A percentile compares a stretch with the other conserved stretches of the same genome.
These are phyloP conservation scores for Chaetogeoica ovagalla DNA, from an alignment of 2,888 invertebrate species.

Conservation along the genomic window DNA sequence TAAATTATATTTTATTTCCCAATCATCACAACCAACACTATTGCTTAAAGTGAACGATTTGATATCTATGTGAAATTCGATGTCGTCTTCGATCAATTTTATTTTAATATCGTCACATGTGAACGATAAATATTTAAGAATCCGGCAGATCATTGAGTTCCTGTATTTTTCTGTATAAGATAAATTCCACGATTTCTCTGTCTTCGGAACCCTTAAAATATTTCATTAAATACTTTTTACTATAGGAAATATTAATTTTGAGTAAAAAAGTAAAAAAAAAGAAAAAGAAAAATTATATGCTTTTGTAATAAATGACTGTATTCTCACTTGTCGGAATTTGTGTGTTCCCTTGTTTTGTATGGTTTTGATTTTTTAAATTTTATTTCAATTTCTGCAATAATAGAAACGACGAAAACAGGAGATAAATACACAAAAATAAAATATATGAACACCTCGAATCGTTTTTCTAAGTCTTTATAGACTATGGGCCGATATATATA, in stretches of 20 bases:
- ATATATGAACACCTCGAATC: no score
- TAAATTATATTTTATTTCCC: neutral
- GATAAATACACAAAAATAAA: no score
- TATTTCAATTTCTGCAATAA: neutral
- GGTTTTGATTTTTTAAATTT: neutral
- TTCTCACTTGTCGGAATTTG: neutral
- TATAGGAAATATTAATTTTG: no score
- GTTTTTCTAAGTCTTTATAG: no score
- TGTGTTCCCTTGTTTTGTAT: neutral
- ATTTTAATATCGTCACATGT: neutral
- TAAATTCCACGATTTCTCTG: no score
- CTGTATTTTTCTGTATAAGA: neutral
- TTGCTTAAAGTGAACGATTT: neutral
- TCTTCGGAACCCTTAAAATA: neutral
- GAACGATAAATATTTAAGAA: neutral
- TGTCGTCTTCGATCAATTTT: neutral
- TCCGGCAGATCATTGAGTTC: neutral
- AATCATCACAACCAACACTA: neutral
- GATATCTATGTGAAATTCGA: neutral
- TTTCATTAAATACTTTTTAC: no score
- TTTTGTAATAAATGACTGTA: no score
- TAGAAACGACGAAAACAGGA: neutral
- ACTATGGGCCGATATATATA: neutral
- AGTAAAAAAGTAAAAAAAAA: no score
- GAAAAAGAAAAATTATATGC: no score